phyloP scores from a whole-genome alignment of 2,888 invertebrate species.

The Auanema sp. region DNA sequence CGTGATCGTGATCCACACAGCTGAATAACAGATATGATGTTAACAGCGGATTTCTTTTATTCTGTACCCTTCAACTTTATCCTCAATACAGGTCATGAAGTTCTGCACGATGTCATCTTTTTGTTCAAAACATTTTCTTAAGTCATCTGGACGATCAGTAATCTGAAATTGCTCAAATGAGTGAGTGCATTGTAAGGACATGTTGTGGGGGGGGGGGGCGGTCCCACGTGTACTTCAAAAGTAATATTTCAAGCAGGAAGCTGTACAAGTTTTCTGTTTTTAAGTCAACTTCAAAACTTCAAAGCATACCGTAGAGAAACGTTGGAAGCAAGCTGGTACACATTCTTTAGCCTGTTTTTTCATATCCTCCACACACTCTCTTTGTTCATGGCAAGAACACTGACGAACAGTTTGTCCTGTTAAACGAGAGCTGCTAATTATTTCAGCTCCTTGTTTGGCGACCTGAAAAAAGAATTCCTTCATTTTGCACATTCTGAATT shows the following conservation, averaged over 20 bases:
- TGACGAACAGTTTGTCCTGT: constrained; percentile 45
- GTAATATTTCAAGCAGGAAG: not conserved
- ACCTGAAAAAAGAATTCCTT: constrained; percentile 20
- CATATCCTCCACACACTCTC: constrained; percentile 56
- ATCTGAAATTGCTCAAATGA: constrained; percentile 30
- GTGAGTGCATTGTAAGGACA: not conserved
- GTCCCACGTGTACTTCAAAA: not conserved
- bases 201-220: not conserved
- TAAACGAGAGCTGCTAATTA: constrained; percentile 28
- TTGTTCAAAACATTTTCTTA: constrained; percentile 53
- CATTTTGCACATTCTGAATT: not conserved
- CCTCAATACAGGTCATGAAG: constrained; percentile 56
- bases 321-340: constrained; percentile 52
- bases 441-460: constrained; percentile 31
- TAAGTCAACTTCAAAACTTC: constrained; percentile 1
- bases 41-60: not conserved
- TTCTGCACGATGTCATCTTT: constrained; percentile 52
- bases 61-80: constrained; percentile 51
- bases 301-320: constrained; percentile 42
- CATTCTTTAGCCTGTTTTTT: constrained; percentile 55
- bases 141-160: constrained; percentile 48
- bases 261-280: constrained; percentile 3
- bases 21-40: constrained; percentile 25
- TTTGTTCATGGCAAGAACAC: constrained; percentile 57
- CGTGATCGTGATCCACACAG: constrained; percentile 41